phyloP scores from a whole-genome alignment of 2,113 vertebrate genomes.

The Orthonyx spaldingii region DNA sequence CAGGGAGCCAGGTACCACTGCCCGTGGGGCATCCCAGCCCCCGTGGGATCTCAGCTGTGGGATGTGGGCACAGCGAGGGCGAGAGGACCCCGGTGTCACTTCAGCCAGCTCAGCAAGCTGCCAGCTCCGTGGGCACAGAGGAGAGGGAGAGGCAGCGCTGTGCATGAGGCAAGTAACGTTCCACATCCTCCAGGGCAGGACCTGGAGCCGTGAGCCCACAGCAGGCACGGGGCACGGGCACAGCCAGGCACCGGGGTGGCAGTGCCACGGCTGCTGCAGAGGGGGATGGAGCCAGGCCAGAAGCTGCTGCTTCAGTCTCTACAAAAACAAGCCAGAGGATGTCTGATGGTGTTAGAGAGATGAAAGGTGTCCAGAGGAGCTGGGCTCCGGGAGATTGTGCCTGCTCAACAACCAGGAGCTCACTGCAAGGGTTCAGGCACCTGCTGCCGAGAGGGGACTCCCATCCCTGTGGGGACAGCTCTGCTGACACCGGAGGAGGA shows the following conservation, averaged over 20 bases:
- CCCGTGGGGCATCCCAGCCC: rapidly evolving
- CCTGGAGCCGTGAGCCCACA: rapidly evolving
- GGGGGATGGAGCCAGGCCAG: not conserved
- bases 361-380: not conserved
- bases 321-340: not conserved
- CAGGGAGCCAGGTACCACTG: not conserved
- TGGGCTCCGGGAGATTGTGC: not conserved
- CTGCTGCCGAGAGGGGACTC: too few relatives aligned
- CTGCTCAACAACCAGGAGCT: not conserved
- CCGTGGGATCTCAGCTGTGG: rapidly evolving
- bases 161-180: rapidly evolving
- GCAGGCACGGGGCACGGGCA: rapidly evolving
- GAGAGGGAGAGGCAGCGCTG: not conserved
- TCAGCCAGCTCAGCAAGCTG: not conserved
- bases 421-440: not conserved
- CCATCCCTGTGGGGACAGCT: not conserved
- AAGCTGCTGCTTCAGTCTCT: not conserved
- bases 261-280: not conserved
- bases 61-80: not conserved
- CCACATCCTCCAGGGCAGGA: rapidly evolving
- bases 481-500: not conserved
- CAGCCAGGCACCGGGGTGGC: rapidly evolving
- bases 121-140: rapidly evolving
- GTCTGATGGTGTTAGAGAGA: not conserved
- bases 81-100: rapidly evolving